Evolutionary conservation across 2,888 invertebrate species (phyloP).

Genomic region (Argyra leucocephala): DNA sequence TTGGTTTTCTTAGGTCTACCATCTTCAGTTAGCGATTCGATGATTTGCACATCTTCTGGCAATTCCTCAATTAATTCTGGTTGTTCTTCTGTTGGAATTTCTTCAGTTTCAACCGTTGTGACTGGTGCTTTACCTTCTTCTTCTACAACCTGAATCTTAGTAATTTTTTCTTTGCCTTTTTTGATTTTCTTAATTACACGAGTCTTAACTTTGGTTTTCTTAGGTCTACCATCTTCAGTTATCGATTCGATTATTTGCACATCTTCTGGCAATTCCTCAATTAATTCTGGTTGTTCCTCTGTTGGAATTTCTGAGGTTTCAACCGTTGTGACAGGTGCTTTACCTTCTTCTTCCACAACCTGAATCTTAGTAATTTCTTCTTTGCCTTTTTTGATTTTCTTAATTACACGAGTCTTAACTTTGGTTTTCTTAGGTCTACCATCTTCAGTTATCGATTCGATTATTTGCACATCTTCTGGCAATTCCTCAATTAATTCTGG

Average conservation of each 20-base stretch:
- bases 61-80: constrained; percentile 28
- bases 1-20: constrained; percentile 37
- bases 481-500: constrained; percentile 30
- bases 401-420: constrained; percentile 33
- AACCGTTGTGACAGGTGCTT: constrained; percentile 33
- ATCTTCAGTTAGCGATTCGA: constrained; percentile 30
- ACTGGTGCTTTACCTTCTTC: constrained; percentile 40
- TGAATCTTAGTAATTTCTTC: constrained; percentile 38
- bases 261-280: constrained; percentile 26
- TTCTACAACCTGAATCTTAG: constrained; percentile 39
- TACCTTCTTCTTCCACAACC: constrained; percentile 35
- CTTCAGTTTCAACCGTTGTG: constrained; percentile 34
- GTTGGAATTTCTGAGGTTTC: constrained; percentile 25
- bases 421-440: constrained; percentile 30
- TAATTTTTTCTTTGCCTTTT: constrained; percentile 32
- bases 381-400: constrained; percentile 34
- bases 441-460: constrained; percentile 24
- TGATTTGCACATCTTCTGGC: constrained; percentile 28
- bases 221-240: constrained; percentile 23
- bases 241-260: constrained; percentile 16
- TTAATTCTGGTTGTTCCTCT: constrained; percentile 31
- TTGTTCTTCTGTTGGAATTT: constrained; percentile 29
- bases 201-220: constrained; percentile 24
- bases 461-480: constrained; percentile 29
- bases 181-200: constrained; percentile 17